Evolutionary conservation across 2,888 invertebrate genomes (phyloP).

Genomic region (Orgyia antiqua): DNA sequence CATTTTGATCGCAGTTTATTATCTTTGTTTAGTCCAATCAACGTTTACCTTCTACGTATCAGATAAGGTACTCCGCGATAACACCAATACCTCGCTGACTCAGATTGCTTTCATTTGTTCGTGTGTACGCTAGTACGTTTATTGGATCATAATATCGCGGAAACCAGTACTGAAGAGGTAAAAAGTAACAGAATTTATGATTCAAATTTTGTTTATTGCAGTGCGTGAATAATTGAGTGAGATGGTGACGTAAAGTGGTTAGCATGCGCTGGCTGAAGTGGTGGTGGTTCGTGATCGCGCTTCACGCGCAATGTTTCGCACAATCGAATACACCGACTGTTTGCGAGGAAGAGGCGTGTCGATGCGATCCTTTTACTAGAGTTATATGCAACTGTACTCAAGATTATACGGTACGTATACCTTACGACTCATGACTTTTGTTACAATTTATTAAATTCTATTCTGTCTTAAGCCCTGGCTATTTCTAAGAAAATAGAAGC

Average conservation of each 20-base stretch:
- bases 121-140: constrained; percentile 21
- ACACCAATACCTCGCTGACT: constrained; percentile 56
- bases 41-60: constrained; percentile 41
- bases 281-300: constrained; percentile 50
- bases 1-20: constrained; percentile 11
- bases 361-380: constrained; percentile 76
- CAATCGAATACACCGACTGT: constrained; percentile 52
- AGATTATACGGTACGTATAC: constrained; percentile 57
- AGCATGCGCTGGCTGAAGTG: constrained; percentile 58
- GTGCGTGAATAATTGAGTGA: constrained; percentile 35
- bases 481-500: too few relatives aligned
- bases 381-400: constrained; percentile 77
- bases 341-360: constrained; percentile 76
- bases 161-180: constrained; percentile 10
- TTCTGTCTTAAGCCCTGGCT: too few relatives aligned
- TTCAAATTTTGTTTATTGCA: constrained; percentile 24
- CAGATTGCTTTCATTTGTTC: constrained; percentile 41
- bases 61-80: constrained; percentile 63
- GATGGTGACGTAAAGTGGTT: constrained; percentile 62
- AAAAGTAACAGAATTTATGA: constrained; percentile 3
- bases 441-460: too few relatives aligned
- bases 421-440: too few relatives aligned
- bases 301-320: constrained; percentile 40
- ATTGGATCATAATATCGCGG: constrained; percentile 7
- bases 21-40: constrained; percentile 15